Base-by-base conservation (phyloP, 35 echinoderm and acorn worm genomes). In the Acanthaster planci region DNA sequence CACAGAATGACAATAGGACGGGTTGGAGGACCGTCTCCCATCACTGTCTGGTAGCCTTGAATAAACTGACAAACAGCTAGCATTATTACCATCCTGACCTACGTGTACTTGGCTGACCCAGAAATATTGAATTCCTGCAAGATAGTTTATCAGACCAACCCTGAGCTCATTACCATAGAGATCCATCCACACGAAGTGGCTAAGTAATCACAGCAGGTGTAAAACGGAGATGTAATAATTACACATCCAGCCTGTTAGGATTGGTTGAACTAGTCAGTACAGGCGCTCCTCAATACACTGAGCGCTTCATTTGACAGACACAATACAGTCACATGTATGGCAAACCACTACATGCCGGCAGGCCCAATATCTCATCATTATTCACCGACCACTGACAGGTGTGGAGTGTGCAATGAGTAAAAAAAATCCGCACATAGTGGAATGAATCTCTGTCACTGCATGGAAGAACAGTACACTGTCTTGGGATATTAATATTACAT, bases 221-320 rank as follows among this genome's bases (percentile, higher is more conserved):
- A 72, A 72, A 8, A 72, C 27, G 29, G 14, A 72, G 64, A 72
- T 72, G 64, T 12, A 34, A 72, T 72, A 4, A 47, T 72, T 72
- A 6, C 34, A 72, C 29, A 72, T 72, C 64, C 29, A 26, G 34
- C 64, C 64, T 26, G 64, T 14, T 26, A 26, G 64, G 30, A 26
- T 14, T 36, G 64, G 19, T 47, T 47, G 30, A 26, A 72, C 26
- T 26, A 8, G 64, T 8, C 4, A 27, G 64, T 36, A 29, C 30
- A 26, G 64, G n/a, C n/a, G n/a, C n/a, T n/a, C n/a, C n/a, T n/a
- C n/a, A n/a, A n/a, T n/a, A n/a, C n/a, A 72, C 14, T 14, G 14
- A 72, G 64, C 64, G 64, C 64, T 72, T 72, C 64, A 29, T 72
- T 72, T 36, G 29, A 72, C 64, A 72, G 64, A 30, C 64, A 72